Evolutionary conservation across 2,797 vertebrate species (phyloP).

Genomic region (Chromobotia macracanthus): DNA sequence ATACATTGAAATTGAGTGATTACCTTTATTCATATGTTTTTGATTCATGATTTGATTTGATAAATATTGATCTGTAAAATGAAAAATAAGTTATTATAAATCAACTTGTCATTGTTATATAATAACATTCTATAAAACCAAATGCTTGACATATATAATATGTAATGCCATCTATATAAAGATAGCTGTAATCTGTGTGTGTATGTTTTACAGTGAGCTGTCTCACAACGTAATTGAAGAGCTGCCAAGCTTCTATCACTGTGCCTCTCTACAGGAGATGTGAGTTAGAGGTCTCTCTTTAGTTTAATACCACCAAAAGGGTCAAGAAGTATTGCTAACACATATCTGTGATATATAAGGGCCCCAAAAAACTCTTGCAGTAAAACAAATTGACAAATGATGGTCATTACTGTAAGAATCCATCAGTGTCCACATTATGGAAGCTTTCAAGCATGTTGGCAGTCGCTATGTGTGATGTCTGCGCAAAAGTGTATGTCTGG

Average conservation of each 20-base stretch:
- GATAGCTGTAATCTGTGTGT: slow-evolving; percentile 64
- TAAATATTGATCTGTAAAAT: too few relatives aligned
- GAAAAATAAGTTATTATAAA: too few relatives aligned
- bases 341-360: slow-evolving; percentile 7
- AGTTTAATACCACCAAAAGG: slow-evolving; percentile 60
- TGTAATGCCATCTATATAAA: slow-evolving; percentile 72
- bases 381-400: slow-evolving; percentile 27
- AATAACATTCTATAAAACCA: slow-evolving; percentile 44
- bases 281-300: slow-evolving; percentile 82
- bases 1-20: too few relatives aligned
- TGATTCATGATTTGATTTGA: too few relatives aligned
- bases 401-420: slow-evolving; percentile 34
- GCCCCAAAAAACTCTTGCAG: not conserved
- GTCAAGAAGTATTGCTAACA: slow-evolving; percentile 43
- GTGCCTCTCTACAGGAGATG: slow-evolving; percentile 91
- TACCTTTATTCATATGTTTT: too few relatives aligned
- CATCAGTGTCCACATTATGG: slow-evolving; percentile 20
- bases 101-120: too few relatives aligned
- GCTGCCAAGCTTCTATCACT: slow-evolving; percentile 89
- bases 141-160: slow-evolving; percentile 74
- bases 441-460: not conserved
- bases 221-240: slow-evolving; percentile 90
- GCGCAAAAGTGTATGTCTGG: not conserved
- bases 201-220: slow-evolving; percentile 81
- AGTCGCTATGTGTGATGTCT: not conserved